These are phyloP conservation scores for Megaptera novaeangliae DNA, from an alignment of 2,113 vertebrate genomes.

Conservation along the genomic window DNA sequence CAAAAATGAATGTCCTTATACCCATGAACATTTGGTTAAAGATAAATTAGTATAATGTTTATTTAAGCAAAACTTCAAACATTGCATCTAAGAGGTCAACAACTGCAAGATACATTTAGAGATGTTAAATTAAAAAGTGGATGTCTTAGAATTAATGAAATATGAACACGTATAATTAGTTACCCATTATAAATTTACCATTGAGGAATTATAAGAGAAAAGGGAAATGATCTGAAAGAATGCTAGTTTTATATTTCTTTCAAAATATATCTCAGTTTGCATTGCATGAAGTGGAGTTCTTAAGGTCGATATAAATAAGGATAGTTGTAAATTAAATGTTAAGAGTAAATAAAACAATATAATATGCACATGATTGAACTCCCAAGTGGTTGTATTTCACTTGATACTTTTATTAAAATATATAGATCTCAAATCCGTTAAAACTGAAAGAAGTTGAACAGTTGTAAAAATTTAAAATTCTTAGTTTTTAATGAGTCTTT, in stretches of 20 bases:
- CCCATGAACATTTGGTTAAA: neutral
- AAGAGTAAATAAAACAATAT: slow-evolving; percentile 12
- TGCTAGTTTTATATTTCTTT: neutral
- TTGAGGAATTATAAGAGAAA: neutral
- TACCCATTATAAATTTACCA: neutral
- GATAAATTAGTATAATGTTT: slow-evolving; percentile 45
- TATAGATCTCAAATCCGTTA: neutral
- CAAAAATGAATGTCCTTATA: neutral
- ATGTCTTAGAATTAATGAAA: slow-evolving; percentile 5
- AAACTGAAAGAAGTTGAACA: neutral
- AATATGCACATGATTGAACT: neutral
- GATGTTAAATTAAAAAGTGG: slow-evolving; percentile 7
- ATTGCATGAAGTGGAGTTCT: neutral
- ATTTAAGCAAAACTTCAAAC: slow-evolving; percentile 13
- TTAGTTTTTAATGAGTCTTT: slow-evolving; percentile 1
- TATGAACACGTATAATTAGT: neutral
- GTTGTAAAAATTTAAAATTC: slow-evolving; percentile 7
- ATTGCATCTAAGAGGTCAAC: neutral
- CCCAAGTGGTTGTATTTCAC: neutral
- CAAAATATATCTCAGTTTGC: slow-evolving; percentile 4
- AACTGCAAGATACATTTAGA: slow-evolving; percentile 16
- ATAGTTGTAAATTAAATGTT: slow-evolving; percentile 32
- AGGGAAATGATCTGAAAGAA: neutral
- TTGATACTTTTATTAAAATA: neutral
- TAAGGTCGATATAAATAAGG: neutral